Conservation (phyloP, 2,113 vertebrate genomes). For the Amblyornis subalaris region DNA sequence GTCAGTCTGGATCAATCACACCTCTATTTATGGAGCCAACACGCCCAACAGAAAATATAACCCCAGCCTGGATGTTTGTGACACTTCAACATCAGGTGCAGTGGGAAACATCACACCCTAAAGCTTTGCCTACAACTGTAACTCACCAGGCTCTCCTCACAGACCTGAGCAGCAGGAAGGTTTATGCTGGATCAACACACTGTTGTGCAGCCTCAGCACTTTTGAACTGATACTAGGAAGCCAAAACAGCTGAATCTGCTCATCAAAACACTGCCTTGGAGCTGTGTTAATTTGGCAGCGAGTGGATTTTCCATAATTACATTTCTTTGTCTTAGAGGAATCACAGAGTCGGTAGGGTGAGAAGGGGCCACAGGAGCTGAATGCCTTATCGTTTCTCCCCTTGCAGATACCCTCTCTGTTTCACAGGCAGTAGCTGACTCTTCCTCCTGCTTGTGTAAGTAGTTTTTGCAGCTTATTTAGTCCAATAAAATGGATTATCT, state of each 20-base stretch:
- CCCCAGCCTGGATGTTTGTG: not conserved
- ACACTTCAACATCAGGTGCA: not conserved
- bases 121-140: not conserved
- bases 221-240: not conserved
- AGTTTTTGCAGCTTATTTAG: not conserved
- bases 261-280: not conserved
- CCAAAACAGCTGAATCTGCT: not conserved
- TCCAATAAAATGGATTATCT: not conserved
- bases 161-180: not conserved
- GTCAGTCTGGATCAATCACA: not conserved
- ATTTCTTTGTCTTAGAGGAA: not conserved
- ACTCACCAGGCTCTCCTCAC: not conserved
- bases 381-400: not conserved
- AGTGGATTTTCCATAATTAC: not conserved
- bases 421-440: not conserved
- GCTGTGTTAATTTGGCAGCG: not conserved
- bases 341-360: not conserved
- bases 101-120: not conserved
- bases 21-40: not conserved
- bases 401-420: not conserved
- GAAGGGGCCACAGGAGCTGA: not conserved
- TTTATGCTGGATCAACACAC: not conserved
- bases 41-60: not conserved
- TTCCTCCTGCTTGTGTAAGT: not conserved
- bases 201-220: not conserved